Base-by-base conservation (phyloP, 2,888 invertebrate genomes). In the Zygothrica quintamaculata region DNA sequence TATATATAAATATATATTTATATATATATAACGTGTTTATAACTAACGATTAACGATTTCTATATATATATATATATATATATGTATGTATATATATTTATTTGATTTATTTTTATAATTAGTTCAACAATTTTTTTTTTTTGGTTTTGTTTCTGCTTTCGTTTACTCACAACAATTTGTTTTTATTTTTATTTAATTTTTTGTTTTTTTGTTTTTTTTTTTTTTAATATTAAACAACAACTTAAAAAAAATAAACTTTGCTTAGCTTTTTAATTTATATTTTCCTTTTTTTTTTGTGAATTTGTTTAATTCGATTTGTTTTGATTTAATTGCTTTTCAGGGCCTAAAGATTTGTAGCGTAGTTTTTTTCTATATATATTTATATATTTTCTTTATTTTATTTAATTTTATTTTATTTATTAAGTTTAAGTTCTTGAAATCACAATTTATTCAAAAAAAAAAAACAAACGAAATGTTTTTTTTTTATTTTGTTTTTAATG, bases 311-410 rank as follows among this genome's bases (percentile, higher is more conserved):
- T 47, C 50, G 26, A 12, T 16, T 58, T 42, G 40, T 81, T 78
- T 85, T 82, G 77, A 76, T 85, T 79, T 84, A 60, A 43, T 76
- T 79, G 72, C 69, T 62, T 31, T 22, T 22, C 2, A 22, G 18
- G 44, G 39, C 67, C 56, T 69, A 71, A 71, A 65, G n/a, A 65
- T 69, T 66, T 40, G 53, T 57, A 9, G 31, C 15, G 36, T 60
- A 29, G 33, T 9, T 9, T 55, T 31, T 25, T 15, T 36, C 47
- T 46, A 34, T 55, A 2, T 42, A 15, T 22, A 9, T 42, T 26
- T 29, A 26, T 55, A 18, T 33, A 15, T 50, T 31, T 46, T 36
- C 57, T 61, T 57, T 34, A 1, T 42, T 39, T 22, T 26, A 2
- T 7, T 26, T 44, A 16, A 43, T 33, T 18, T 37, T n/a, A 36